Base-by-base conservation (phyloP, 1,140 invertebrate species). In the Dinothrombium tinctorium region DNA sequence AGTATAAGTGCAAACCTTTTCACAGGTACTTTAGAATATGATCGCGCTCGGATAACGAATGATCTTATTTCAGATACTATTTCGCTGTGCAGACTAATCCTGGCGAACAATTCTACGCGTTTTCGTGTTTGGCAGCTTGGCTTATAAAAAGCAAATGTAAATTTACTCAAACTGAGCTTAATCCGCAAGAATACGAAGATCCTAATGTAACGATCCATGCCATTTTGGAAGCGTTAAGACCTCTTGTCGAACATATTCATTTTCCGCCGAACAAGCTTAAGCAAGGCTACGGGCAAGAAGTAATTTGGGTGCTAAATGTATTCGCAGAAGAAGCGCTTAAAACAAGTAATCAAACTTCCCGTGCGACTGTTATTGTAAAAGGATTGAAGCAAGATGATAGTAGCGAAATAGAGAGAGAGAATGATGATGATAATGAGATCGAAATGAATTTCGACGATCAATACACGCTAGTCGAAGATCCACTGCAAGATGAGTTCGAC, bases 51-150 rank as follows among this genome's bases (percentile, higher is more conserved):
- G 4, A 23, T 22, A 33, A 2, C 33, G 8, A 33, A 9, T 21
- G 11, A 21, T 38, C 12, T 38, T 9, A 22, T 49, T 52, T 63
- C 66, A 80, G 86, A 46, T 83, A 86, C 56, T 95, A 95, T 54
- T 98, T 96, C 63, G 72, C 79, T 1, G 67, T 82, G 29, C 67
- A 73, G 14, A 83, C 76, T 36, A 96, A 94, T 65, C 72, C 87
- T 24, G 87, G 86, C 4, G 90, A 96, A 58, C 90, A 96, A 57
- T 95, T 95, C 63, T 89, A 74, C 53, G 69, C 81, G 49, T 95
- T 95, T 56, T 76, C 78, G 0, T 74, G 79, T 3, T 62, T 92
- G 20, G 73, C 80, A 33, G 79, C 83, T 14, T 96, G 86, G 87
- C 59, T 96, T 2, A 74, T 92, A 49, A 65, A 74, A 22, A 23